Evolutionary conservation across 2,888 invertebrate species (phyloP).

Genomic region (Ecliptopera silaceata): DNA sequence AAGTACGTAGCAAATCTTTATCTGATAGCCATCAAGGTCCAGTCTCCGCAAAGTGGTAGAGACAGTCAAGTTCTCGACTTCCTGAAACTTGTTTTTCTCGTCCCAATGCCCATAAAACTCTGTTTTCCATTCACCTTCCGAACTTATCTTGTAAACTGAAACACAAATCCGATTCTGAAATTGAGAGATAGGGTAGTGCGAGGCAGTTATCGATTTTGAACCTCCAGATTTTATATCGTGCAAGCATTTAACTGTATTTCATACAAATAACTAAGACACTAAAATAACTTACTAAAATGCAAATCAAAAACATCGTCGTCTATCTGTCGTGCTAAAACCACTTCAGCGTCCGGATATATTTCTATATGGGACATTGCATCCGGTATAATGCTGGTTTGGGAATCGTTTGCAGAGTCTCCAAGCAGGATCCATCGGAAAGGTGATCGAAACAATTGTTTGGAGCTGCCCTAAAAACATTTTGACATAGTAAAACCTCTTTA

Average conservation of each 20-base stretch:
- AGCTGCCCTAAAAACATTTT: conserved; percentile 44
- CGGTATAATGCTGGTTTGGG: conserved; percentile 41
- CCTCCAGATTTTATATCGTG: too few relatives aligned
- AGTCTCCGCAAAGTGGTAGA: conserved; percentile 65
- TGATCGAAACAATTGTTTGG: conserved; percentile 50
- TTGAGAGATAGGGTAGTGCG: too few relatives aligned
- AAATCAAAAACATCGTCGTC: conserved; percentile 43
- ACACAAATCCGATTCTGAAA: conserved; percentile 26
- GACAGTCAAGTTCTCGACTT: conserved; percentile 38
- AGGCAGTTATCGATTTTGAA: too few relatives aligned
- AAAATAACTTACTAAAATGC: conserved; percentile 53
- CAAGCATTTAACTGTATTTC: too few relatives aligned
- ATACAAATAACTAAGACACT: background rate
- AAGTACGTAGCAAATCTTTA: conserved; percentile 83
- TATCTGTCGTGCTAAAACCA: conserved; percentile 43
- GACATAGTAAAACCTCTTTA: too few relatives aligned
- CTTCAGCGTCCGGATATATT: conserved; percentile 62
- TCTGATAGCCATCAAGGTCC: conserved; percentile 68
- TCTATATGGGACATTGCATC: conserved; percentile 44
- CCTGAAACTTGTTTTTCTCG: conserved; percentile 44
- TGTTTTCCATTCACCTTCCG: conserved; percentile 48
- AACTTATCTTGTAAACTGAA: conserved; percentile 66
- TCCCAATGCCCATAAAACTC: conserved; percentile 65
- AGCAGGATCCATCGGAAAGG: conserved; percentile 70
- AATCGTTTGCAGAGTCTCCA: conserved; percentile 28